These are phyloP conservation scores for Hippocampus zosterae DNA, from an alignment of 2,113 vertebrate species.

Conservation along the genomic window DNA sequence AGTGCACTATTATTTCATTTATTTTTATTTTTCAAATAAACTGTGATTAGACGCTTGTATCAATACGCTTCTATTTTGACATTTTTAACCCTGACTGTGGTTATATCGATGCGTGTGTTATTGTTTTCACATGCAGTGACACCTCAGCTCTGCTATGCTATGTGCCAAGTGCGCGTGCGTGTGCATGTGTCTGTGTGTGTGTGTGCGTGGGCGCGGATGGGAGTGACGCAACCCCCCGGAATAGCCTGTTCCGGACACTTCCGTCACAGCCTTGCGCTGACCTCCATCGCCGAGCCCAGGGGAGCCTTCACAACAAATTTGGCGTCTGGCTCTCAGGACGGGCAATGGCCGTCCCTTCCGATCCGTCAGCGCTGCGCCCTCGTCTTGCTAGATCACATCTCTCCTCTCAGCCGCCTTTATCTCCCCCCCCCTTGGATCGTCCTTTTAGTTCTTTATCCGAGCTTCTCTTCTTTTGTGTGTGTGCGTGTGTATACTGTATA, in stretches of 20 bases:
- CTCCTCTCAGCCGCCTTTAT: conserved; percentile 27
- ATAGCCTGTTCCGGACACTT: conserved; percentile 44
- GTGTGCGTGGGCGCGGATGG: conserved; percentile 12
- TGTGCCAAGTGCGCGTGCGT: neutral
- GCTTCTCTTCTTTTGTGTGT: conserved; percentile 6
- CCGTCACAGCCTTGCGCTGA: conserved; percentile 62
- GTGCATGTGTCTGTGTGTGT: neutral
- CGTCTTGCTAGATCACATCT: conserved; percentile 68
- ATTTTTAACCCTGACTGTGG: too few relatives aligned
- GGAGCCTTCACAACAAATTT: conserved; percentile 76
- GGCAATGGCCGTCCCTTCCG: conserved; percentile 68
- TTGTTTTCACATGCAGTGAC: neutral
- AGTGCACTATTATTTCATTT: too few relatives aligned
- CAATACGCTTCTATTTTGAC: neutral
- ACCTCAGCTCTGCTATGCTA: neutral
- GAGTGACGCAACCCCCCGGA: conserved; percentile 33
- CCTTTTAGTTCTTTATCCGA: conserved; percentile 19
- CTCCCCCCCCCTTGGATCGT: conserved; percentile 15
- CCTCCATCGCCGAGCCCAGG: conserved; percentile 66
- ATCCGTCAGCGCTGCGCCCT: conserved; percentile 65
- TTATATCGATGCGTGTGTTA: too few relatives aligned
- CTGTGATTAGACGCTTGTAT: too few relatives aligned
- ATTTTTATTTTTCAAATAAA: too few relatives aligned
- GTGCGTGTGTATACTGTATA: conserved; percentile 7
- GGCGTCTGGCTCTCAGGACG: conserved; percentile 58